Evolutionary conservation across 1,140 invertebrate species (phyloP).

Genomic region (Bradysia coprophila): DNA sequence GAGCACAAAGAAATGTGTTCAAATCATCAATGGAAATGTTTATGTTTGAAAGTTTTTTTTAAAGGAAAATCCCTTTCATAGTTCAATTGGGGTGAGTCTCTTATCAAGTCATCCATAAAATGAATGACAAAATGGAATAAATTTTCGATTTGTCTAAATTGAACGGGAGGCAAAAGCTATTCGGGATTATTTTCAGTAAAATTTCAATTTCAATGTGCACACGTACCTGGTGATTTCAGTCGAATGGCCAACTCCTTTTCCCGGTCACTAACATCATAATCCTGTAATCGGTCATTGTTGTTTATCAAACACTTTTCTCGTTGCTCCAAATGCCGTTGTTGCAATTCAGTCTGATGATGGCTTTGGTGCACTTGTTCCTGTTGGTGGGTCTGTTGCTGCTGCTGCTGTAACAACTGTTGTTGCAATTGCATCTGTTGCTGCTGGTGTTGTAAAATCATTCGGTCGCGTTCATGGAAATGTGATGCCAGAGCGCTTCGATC

Average conservation of each 20-base stretch:
- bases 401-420: not conserved
- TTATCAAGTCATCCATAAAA: no score
- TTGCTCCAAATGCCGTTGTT: not conserved
- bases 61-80: no score
- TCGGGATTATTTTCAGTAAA: no score
- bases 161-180: no score
- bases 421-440: not conserved
- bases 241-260: not conserved
- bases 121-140: no score
- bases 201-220: no score
- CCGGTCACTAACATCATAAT: not conserved
- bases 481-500: constrained; percentile 1
- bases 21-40: no score
- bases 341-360: not conserved
- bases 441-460: not conserved
- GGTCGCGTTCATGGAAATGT: constrained; percentile 1
- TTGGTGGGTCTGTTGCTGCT: not conserved
- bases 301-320: not conserved
- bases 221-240: not conserved
- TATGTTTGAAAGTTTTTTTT: no score
- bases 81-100: no score
- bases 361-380: not conserved
- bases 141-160: no score
- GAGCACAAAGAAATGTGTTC: no score
- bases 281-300: not conserved